Evolutionary conservation across 2,888 invertebrate species (phyloP).

Genomic region (Diloba caeruleocephala): DNA sequence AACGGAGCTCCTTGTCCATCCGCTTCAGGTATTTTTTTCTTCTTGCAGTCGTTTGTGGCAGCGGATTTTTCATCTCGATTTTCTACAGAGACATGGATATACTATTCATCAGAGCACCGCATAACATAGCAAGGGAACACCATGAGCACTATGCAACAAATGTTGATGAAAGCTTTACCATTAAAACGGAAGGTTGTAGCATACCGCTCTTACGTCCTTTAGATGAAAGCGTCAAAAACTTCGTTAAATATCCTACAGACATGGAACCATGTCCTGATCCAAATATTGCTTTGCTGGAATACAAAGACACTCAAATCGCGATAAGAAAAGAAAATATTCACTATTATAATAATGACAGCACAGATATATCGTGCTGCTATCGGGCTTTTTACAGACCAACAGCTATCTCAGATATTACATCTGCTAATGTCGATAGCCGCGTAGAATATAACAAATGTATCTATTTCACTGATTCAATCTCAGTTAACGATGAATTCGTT

Average conservation of each 20-base stretch:
- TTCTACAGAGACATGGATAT: conserved; percentile 67
- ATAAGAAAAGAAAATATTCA: conserved; percentile 80
- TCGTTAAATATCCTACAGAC: conserved; percentile 81
- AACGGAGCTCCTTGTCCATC: conserved; percentile 56
- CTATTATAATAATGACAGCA: conserved; percentile 82
- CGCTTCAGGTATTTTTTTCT: conserved; percentile 75
- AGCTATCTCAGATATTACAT: conserved; percentile 78
- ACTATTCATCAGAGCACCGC: conserved; percentile 61
- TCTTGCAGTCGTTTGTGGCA: conserved; percentile 69
- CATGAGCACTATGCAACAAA: conserved; percentile 52
- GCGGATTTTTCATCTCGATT: conserved; percentile 71
- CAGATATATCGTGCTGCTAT: conserved; percentile 90
- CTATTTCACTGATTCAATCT: conserved; percentile 77
- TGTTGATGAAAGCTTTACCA: conserved; percentile 76
- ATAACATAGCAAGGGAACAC: conserved; percentile 50
- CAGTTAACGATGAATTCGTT: conserved; percentile 90
- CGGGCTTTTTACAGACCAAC: conserved; percentile 87
- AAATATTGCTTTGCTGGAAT: conserved; percentile 86
- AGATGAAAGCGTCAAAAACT: conserved; percentile 87
- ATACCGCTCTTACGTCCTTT: conserved; percentile 90
- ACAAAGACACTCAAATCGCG: conserved; percentile 89
- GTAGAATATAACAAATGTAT: conserved; percentile 84
- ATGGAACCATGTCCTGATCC: conserved; percentile 85
- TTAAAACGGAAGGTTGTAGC: conserved; percentile 91
- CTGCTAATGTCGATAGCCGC: conserved; percentile 79